A percentile compares a stretch with the other conserved stretches of the same genome.
phyloP scores from a whole-genome alignment of 2,797 vertebrate species.

The Cryptoprocta ferox region DNA sequence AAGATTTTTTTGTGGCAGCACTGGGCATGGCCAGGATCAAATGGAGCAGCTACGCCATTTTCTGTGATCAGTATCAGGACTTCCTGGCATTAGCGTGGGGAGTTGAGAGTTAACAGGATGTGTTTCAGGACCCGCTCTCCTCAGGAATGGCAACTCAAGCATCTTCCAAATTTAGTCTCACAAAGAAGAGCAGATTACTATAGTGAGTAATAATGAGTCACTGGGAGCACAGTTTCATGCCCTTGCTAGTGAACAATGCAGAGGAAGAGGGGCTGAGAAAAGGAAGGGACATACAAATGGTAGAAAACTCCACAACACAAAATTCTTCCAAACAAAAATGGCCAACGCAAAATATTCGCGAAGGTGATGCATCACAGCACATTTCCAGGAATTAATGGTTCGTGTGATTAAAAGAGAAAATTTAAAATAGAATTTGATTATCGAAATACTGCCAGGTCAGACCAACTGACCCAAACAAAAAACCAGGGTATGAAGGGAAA shows the following conservation, averaged over 20 bases:
- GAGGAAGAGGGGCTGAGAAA: not conserved
- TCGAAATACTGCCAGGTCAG: not conserved
- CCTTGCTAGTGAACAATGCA: slow-evolving; percentile 76
- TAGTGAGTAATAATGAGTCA: slow-evolving; percentile 83
- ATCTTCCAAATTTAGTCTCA: slow-evolving; percentile 84
- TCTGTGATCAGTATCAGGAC: not conserved
- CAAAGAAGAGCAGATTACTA: slow-evolving; percentile 75
- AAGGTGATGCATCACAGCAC: not conserved
- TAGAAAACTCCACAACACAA: slow-evolving; percentile 11
- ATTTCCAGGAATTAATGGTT: not conserved
- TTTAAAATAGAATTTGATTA: slow-evolving; percentile 35
- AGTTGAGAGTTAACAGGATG: slow-evolving; percentile 74
- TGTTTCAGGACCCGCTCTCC: slow-evolving; percentile 55
- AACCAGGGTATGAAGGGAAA: not conserved
- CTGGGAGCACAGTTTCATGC: slow-evolving; percentile 73
- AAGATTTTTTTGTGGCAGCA: not conserved
- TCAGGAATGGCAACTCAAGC: slow-evolving; percentile 81
- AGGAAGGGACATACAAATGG: slow-evolving; percentile 29
- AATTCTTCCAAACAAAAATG: slow-evolving; percentile 52
- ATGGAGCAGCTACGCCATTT: not conserved
- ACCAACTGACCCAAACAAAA: not conserved
- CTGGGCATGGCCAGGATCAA: not conserved
- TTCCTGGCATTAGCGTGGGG: not conserved
- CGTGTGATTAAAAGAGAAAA: not conserved
- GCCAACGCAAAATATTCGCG: not conserved